Evolutionary conservation across 1,140 invertebrate genomes (phyloP), one percentile per base, ranked within the genome.

Genomic region (Drosophila parvula): DNA sequence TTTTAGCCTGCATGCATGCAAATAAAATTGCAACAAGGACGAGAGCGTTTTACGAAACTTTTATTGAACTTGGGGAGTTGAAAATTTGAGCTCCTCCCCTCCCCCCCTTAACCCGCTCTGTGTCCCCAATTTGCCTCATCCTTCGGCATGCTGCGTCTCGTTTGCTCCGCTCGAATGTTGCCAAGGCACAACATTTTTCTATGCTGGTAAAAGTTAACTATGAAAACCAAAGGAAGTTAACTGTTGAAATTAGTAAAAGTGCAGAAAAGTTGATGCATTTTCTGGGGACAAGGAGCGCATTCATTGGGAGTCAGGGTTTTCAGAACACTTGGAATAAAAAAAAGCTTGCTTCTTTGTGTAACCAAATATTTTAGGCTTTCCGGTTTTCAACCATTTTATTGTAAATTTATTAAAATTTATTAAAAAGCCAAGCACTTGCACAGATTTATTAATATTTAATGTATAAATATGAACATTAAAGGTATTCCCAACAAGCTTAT

Each of bases 161-260:
- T 30, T 11, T 14, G 61, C 59, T 43, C 41, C 57, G 43, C 70
- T 59, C 67, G 50, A 83, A 83, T 83, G 76, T 64, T 71, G 78
- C 74, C 75, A 85, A 85, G 82, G 83, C 83, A 81, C 62, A 90
- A 84, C 80, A 90, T 90, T 90, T 89, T 90, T 88, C 88, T 75
- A 81, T 90, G 80, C 74, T 90, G 83, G 82, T 73, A 84, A 90
- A 91, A 91, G 89, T 91, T 91, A 91, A 91, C 89, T 91, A 82
- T 79, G 74, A 91, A 91, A 91, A 91, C 89, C 89, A 89, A 91
- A 91, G 89, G 89, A 91, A 91, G 89, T 91, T 91, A 91, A 91
- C 89, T 83, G 78, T 76, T 79, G 79, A 89, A 91, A 91, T 91
- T 91, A 91, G 89, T 89, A 85, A 91, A 91, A 91, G 84, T 91